A percentile compares a stretch with the other conserved stretches of the same genome.
phyloP scores from a whole-genome alignment of 2,888 invertebrate species.

The Chymomyza fuscimana region DNA sequence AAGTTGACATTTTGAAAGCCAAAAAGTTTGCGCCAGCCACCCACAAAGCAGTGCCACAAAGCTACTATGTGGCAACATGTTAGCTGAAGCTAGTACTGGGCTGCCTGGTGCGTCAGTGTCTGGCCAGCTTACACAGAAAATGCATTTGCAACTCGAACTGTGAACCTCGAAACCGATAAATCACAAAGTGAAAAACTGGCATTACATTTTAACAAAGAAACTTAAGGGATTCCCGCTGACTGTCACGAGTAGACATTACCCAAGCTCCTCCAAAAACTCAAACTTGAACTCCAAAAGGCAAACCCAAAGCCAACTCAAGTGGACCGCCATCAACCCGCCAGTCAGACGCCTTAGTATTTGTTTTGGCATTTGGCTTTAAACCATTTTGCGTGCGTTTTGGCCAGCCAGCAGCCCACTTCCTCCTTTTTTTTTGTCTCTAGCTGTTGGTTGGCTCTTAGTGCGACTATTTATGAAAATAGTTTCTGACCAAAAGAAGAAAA shows the following conservation, averaged over 20 bases:
- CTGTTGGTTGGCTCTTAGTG: slow-evolving; percentile 24
- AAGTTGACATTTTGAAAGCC: slow-evolving; percentile 66
- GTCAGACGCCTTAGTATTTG: neutral
- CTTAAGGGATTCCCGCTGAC: slow-evolving; percentile 69
- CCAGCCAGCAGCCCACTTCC: neutral
- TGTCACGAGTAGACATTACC: slow-evolving; percentile 27
- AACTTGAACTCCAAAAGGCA: neutral
- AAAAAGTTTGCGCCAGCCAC: slow-evolving; percentile 48
- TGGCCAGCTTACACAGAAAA: slow-evolving; percentile 59
- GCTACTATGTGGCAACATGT: neutral
- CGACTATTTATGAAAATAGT: slow-evolving; percentile 72
- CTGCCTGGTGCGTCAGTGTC: slow-evolving; percentile 1
- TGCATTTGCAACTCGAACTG: slow-evolving; percentile 75
- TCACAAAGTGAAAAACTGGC: slow-evolving; percentile 75
- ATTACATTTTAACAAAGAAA: slow-evolving; percentile 68
- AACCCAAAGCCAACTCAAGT: slow-evolving; percentile 1
- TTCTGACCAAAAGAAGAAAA: slow-evolving; percentile 28
- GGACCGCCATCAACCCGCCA: neutral
- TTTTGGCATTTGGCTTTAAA: slow-evolving; percentile 8
- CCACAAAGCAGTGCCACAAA: slow-evolving; percentile 18
- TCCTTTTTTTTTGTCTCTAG: neutral
- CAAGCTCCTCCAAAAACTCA: neutral
- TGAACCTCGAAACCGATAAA: slow-evolving; percentile 75
- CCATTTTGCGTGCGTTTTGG: slow-evolving; percentile 6
- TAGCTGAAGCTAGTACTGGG: neutral